Conservation (phyloP, 1,140 invertebrate species). For the Lasaia peninsularis region DNA sequence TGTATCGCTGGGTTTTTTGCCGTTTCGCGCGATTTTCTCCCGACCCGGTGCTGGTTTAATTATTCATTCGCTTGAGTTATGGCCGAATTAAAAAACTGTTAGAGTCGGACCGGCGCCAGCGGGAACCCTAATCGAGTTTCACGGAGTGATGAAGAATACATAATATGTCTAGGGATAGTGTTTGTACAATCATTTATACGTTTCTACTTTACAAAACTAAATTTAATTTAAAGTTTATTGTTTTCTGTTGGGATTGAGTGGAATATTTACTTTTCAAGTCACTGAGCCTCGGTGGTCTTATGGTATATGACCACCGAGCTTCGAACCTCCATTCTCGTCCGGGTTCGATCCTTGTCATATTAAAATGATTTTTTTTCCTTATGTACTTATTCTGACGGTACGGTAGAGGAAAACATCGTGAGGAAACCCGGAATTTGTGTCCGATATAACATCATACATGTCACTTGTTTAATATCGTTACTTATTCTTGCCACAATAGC, state of each 20-base stretch:
- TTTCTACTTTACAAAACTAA: constrained; percentile 1
- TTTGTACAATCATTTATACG: constrained; percentile 4
- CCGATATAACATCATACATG: no score
- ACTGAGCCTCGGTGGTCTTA: no score
- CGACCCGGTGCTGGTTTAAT: constrained; percentile 68
- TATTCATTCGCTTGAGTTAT: constrained; percentile 78
- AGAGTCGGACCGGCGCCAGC: constrained; percentile 70
- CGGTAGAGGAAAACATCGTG: no score
- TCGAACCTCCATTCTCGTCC: no score
- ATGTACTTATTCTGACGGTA: no score
- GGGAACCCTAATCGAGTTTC: constrained; percentile 70
- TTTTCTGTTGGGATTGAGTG: not conserved
- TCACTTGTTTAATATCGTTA: no score
- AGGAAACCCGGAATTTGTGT: no score
- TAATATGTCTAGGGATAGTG: constrained; percentile 41
- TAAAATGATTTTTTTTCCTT: no score
- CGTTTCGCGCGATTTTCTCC: constrained; percentile 57
- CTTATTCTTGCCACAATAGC: no score
- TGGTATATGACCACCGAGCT: no score
- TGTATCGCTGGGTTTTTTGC: constrained; percentile 55
- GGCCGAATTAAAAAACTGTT: constrained; percentile 79
- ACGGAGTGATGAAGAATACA: constrained; percentile 66
- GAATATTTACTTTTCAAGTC: no score
- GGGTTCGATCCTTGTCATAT: no score
- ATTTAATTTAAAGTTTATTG: not conserved